Conservation (phyloP, 2,797 vertebrate species). For the Syncerus caffer region DNA sequence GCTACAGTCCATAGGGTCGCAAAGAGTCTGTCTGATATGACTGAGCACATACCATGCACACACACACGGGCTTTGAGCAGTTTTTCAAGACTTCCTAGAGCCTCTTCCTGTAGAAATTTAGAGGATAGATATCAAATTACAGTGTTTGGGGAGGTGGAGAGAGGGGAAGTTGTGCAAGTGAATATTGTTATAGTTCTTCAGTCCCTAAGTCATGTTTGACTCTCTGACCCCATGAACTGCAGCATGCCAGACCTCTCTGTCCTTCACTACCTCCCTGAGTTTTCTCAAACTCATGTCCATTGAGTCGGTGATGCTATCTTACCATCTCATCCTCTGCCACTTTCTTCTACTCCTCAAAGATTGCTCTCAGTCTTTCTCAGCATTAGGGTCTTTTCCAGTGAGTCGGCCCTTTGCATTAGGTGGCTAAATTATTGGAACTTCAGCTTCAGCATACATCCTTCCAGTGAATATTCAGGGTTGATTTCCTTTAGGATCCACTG, state of each 20-base stretch:
- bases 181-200: background rate
- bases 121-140: background rate
- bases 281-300: background rate
- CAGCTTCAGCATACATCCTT: background rate
- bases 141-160: background rate
- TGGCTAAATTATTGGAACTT: background rate
- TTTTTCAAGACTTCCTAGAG: background rate
- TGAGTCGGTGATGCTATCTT: background rate
- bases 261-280: background rate
- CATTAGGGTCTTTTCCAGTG: background rate
- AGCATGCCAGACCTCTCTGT: background rate
- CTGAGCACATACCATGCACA: background rate
- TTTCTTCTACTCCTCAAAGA: background rate
- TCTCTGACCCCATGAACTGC: background rate
- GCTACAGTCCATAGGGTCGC: rapidly evolving
- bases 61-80: background rate
- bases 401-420: background rate
- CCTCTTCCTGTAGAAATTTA: background rate
- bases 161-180: background rate
- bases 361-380: background rate
- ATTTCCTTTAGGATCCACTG: background rate
- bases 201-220: background rate
- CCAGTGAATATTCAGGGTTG: background rate
- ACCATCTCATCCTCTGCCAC: background rate
- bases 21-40: background rate